Evolutionary conservation across 2,888 invertebrate species (phyloP), one percentile per base, ranked within the genome.

Genomic region (Xestoiulus laeticollis): DNA sequence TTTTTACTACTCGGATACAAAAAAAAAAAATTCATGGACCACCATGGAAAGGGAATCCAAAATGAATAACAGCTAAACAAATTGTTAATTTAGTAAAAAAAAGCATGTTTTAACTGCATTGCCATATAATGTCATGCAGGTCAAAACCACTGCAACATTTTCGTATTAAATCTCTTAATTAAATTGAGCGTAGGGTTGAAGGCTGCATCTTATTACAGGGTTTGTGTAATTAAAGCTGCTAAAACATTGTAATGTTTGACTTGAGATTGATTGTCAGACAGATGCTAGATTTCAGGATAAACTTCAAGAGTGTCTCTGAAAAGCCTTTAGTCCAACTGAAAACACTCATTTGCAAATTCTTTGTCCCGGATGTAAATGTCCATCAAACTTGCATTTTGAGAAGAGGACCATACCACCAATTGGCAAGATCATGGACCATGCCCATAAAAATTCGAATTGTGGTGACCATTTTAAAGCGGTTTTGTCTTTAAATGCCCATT

Each of bases 11-110:
- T 6, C 68, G 26, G 30, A 78, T 14, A 30, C 78, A 30, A 6
- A 26, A 78, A 48, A 78, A 78, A 78, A 78, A 78, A 68, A n/a
- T n/a, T 68, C 78, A 78, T 78, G 30, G 78, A 78, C 78, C 78
- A 78, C 78, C 78, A 26, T 3, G 78, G 78, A 26, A 4, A 30
- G 78, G 0, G 78, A 78, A 78, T 78, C 78, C 78, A 30, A 78
- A 78, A 78, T 32, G 78, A 78, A 14, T 78, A 30, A 78, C 30
- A 26, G 30, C 78, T 26, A 78, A 78, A 78, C 78, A 78, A 78
- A 78, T 78, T 78, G 78, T 78, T 78, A 78, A 78, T 32, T 78
- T 78, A 16, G 78, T 78, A 30, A 78, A 48, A 78, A 30, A 32
- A 78, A 78, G 30, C 14, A 78, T 32, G 78, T 26, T 12, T 30